These are phyloP conservation scores for Pelobates cultripes DNA, from an alignment of 2,797 vertebrate genomes.

Conservation along the genomic window DNA sequence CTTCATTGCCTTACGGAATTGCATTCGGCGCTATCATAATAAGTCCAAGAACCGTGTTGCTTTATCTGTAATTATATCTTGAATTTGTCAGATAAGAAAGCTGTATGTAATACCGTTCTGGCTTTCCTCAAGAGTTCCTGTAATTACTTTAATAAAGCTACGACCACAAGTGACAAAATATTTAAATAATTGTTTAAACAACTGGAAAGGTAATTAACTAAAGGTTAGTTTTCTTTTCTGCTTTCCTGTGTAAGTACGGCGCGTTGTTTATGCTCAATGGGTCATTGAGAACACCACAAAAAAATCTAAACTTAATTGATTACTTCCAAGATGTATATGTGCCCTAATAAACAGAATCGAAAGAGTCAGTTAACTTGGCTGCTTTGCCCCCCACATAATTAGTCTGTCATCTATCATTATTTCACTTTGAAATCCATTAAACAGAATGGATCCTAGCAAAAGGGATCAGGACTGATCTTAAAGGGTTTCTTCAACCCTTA, in stretches of 20 bases:
- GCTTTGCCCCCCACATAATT: too few species aligned
- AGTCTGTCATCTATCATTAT: too few species aligned
- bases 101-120: conserved; percentile 36
- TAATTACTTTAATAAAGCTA: conserved; percentile 45
- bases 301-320: too few species aligned
- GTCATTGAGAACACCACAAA: background rate
- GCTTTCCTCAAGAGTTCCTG: conserved; percentile 26
- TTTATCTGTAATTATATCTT: conserved; percentile 52
- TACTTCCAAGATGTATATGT: too few species aligned
- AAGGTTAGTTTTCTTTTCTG: background rate
- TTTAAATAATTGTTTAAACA: conserved; percentile 31
- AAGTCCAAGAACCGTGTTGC: conserved; percentile 11
- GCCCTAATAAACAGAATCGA: too few species aligned
- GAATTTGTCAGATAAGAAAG: conserved; percentile 32
- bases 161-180: conserved; percentile 12
- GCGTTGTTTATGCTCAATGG: background rate
- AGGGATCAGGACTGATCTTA: too few species aligned
- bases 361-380: too few species aligned
- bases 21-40: conserved; percentile 23
- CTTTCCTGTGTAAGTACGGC: background rate
- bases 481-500: too few species aligned
- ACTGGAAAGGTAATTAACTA: conserved; percentile 28
- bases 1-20: conserved; percentile 26
- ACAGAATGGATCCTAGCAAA: too few species aligned
- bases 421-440: too few species aligned